phyloP scores from a whole-genome alignment of 1,140 invertebrate species.

The Drosophila tsacasi region DNA sequence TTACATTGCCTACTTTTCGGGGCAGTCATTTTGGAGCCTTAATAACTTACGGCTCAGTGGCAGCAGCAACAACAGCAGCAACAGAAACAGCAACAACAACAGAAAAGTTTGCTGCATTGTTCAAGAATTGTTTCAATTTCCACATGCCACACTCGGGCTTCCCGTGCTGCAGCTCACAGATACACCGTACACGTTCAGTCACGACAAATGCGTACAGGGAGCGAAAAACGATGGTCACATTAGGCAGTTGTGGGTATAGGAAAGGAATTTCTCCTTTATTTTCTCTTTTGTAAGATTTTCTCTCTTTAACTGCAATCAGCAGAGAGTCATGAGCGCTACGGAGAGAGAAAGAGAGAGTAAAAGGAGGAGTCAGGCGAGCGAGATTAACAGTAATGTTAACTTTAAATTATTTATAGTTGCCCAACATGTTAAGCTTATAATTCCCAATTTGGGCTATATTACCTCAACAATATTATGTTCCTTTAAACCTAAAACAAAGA shows the following conservation, averaged over 20 bases:
- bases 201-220: slow-evolving; percentile 8
- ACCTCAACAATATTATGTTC: not conserved
- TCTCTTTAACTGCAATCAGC: not conserved
- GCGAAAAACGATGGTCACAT: not conserved
- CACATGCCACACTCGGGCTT: slow-evolving; percentile 47
- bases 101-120: slow-evolving; percentile 58
- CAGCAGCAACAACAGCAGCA: slow-evolving; percentile 12
- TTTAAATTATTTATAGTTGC: not conserved
- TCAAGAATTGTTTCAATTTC: slow-evolving; percentile 62
- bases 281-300: not conserved
- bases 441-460: not conserved
- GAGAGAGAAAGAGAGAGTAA: not conserved
- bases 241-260: not conserved
- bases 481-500: not conserved
- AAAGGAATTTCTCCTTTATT: not conserved
- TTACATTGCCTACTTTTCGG: slow-evolving; percentile 67
- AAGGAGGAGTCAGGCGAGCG: not conserved
- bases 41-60: slow-evolving; percentile 55
- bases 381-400: not conserved
- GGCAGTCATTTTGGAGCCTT: slow-evolving; percentile 38
- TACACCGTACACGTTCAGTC: slow-evolving; percentile 3
- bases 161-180: slow-evolving; percentile 9
- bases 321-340: not conserved
- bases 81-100: slow-evolving; percentile 2
- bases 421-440: not conserved